Base-by-base conservation (phyloP, 2,113 vertebrate species). In the Brachyhypopomus gauderio region DNA sequence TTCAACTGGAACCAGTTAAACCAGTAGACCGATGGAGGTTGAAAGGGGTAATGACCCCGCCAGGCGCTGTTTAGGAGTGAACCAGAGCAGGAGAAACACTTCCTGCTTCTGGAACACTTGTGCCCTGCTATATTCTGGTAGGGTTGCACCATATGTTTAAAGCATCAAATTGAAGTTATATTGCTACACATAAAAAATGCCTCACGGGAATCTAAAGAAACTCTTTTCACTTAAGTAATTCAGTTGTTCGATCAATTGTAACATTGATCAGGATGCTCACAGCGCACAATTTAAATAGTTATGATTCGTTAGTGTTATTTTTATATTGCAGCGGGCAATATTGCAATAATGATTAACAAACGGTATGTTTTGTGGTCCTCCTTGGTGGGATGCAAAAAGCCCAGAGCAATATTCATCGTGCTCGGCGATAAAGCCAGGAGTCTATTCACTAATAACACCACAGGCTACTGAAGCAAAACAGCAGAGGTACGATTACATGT, bases 1-100 rank as follows among this genome's bases (percentile, higher is more conserved):
- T 62, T 79, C 58, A 36, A n/a, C 19, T 20, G 25, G 19, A 56
- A 6, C 27, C 48, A 30, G 48, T 52, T 34, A 9, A 62, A 45
- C 45, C 19, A 19, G 56, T 69, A 82, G 63, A 63, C 84, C 80
- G 64, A 77, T 69, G 55, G 72, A 25, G 48, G 59, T 7, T 77
- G 62, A 72, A 75, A 73, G 16, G 38, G 52, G n/a, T 25, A 19
- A 56, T 3, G 5, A 9, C 16, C 38, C 14, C 27, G 16, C 30
- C 34, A 14, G 22, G 17, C 48, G 17, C 11, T 27, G 59, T 67
- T 58, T 2, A 17, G 17, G 11, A 58, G 27, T 69, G 48, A 14
- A 27, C 66, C 55, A 4, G n/a, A 78, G 62, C 45, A 56, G 20
- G 9, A 67, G 20, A 60, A 63, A 1, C 20, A 45, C 27, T 5